Percentiles rank a stretch among this genome's conserved stretches.
phyloP scores from a whole-genome alignment of 92 coral and sea anemone genomes.

The Umimayanthus kanabou region DNA sequence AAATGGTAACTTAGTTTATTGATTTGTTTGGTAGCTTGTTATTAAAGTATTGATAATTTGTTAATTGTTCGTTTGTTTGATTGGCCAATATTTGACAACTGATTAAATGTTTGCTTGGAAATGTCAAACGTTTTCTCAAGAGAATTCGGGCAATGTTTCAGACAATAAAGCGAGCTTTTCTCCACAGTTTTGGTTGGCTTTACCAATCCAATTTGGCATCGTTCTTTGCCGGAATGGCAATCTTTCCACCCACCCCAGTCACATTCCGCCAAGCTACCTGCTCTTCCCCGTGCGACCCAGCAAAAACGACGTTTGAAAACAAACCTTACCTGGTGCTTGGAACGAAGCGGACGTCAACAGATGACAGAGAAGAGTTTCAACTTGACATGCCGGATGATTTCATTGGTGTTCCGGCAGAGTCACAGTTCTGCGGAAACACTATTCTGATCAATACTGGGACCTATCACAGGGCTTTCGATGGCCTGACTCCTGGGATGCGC shows the following conservation, averaged over 20 bases:
- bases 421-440: conserved; percentile 55
- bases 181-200: conserved; percentile 60
- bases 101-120: too few relatives aligned
- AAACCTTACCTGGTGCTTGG: conserved; percentile 47
- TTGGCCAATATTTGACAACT: too few relatives aligned
- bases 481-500: conserved; percentile 14
- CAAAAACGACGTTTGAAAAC: conserved; percentile 20
- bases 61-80: too few relatives aligned
- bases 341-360: conserved; percentile 23
- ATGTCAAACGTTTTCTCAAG: too few relatives aligned
- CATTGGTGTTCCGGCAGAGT: conserved; percentile 45
- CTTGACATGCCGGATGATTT: conserved; percentile 52
- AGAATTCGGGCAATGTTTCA: too few relatives aligned
- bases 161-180: too few relatives aligned
- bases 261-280: conserved; percentile 49
- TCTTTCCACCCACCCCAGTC: conserved; percentile 41
- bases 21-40: too few relatives aligned
- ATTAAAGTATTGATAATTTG: too few relatives aligned
- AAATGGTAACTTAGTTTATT: too few relatives aligned
- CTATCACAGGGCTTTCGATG: conserved; percentile 40
- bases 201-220: conserved; percentile 47
- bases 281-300: conserved; percentile 50
- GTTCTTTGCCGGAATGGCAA: conserved; percentile 16
- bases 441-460: conserved; percentile 45
- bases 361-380: conserved; percentile 33